Percentiles rank a stretch among this genome's conserved stretches.
phyloP scores from a whole-genome alignment of 2,888 invertebrate genomes.

The Megamerina dolium region DNA sequence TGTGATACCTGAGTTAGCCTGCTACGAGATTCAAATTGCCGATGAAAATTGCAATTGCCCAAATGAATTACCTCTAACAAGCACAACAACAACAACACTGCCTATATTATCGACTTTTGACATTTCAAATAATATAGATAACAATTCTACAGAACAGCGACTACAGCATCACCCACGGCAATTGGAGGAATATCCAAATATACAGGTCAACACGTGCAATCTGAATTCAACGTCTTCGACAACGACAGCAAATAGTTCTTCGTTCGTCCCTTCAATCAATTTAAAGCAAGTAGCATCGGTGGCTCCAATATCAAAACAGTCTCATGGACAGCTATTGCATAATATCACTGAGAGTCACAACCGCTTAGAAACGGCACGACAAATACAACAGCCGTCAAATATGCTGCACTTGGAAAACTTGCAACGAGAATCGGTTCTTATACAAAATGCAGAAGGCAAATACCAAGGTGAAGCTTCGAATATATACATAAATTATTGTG shows the following conservation, averaged over 20 bases:
- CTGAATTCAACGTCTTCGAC: conserved; percentile 5
- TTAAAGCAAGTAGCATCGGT: conserved; percentile 11
- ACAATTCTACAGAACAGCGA: background rate
- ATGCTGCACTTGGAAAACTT: conserved; percentile 36
- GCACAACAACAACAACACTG: conserved; percentile 13
- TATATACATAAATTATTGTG: background rate
- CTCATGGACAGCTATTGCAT: background rate
- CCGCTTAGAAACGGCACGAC: background rate
- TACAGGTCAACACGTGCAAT: background rate
- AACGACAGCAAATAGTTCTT: conserved; percentile 11
- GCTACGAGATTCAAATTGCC: conserved; percentile 53
- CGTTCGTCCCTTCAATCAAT: conserved; percentile 12
- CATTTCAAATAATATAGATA: background rate
- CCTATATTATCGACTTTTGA: conserved; percentile 3
- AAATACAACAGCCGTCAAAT: conserved; percentile 22
- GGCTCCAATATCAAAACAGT: background rate
- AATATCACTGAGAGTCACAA: conserved; percentile 10
- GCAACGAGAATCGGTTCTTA: conserved; percentile 36
- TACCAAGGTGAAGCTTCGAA: conserved; percentile 35
- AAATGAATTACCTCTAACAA: conserved; percentile 24
- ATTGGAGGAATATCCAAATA: too few species aligned
- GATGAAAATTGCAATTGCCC: conserved; percentile 30
- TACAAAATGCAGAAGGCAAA: conserved; percentile 41
- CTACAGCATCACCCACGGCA: conserved; percentile 8
- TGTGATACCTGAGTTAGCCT: conserved; percentile 62